Evolutionary conservation across 2,888 invertebrate genomes (phyloP).

Genomic region (Kuschelorhynchus macadamiae): DNA sequence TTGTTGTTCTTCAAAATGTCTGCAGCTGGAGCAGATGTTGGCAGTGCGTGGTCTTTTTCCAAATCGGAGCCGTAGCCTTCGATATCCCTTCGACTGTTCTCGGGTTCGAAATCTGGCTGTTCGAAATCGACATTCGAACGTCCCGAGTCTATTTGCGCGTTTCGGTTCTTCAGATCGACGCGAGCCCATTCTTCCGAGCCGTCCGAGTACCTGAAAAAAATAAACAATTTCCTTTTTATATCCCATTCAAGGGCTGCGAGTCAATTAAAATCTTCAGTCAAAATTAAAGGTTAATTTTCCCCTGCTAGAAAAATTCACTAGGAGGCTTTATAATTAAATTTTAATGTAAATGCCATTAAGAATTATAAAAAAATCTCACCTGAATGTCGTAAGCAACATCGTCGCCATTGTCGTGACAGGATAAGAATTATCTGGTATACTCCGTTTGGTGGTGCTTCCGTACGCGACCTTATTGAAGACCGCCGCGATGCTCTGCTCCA

Average conservation of each 20-base stretch:
- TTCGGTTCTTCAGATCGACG: constrained; percentile 64
- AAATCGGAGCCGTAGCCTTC: constrained; percentile 77
- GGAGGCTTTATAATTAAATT: too few species aligned
- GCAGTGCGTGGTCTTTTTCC: constrained; percentile 81
- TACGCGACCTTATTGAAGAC: constrained; percentile 80
- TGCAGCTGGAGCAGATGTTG: constrained; percentile 83
- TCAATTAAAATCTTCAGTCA: too few species aligned
- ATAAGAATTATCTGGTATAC: constrained; percentile 76
- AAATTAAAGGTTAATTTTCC: too few species aligned
- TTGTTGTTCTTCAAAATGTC: constrained; percentile 84
- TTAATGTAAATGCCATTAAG: too few species aligned
- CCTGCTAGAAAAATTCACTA: too few species aligned
- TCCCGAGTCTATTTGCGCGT: constrained; percentile 50
- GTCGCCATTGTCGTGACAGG: constrained; percentile 77
- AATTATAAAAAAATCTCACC: constrained; percentile 60
- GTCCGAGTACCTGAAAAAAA: constrained; percentile 44
- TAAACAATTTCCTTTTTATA: too few species aligned
- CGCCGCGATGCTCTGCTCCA: constrained; percentile 78
- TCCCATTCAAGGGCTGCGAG: too few species aligned
- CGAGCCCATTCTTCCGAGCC: constrained; percentile 66
- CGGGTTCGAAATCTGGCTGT: constrained; percentile 58
- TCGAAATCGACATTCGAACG: constrained; percentile 56
- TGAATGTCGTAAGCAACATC: constrained; percentile 73
- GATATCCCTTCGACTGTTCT: constrained; percentile 57
- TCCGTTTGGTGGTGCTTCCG: constrained; percentile 78